Conservation (phyloP, 2,797 vertebrate species). For the Notolabrus celidotus region DNA sequence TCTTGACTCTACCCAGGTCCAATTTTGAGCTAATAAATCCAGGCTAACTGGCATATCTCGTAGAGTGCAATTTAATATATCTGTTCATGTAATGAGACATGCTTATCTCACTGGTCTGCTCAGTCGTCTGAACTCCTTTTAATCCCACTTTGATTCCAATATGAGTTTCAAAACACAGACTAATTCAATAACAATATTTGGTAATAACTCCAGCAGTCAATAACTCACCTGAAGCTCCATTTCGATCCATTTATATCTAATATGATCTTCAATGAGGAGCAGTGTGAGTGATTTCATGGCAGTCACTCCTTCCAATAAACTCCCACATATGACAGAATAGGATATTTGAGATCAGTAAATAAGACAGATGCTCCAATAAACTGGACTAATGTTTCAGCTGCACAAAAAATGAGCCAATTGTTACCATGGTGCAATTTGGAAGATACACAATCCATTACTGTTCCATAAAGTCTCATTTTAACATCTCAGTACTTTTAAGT, state of each 20-base stretch:
- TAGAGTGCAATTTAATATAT: background rate
- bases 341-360: slow-evolving; percentile 49
- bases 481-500: slow-evolving; percentile 1
- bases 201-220: slow-evolving; percentile 37
- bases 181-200: slow-evolving; percentile 34
- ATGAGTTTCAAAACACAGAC: slow-evolving; percentile 32
- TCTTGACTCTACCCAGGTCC: background rate
- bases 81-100: slow-evolving; percentile 5
- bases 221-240: slow-evolving; percentile 45
- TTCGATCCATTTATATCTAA: slow-evolving; percentile 49
- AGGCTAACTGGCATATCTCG: background rate
- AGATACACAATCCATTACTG: slow-evolving; percentile 35
- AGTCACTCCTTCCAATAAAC: slow-evolving; percentile 39
- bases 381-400: slow-evolving; percentile 29
- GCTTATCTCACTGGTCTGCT: background rate
- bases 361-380: slow-evolving; percentile 43
- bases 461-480: slow-evolving; percentile 21
- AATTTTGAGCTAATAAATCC: slow-evolving; percentile 2
- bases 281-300: slow-evolving; percentile 30
- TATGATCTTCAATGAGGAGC: slow-evolving; percentile 28
- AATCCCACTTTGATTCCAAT: slow-evolving; percentile 16
- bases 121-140: slow-evolving; percentile 3
- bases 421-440: slow-evolving; percentile 30
- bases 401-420: slow-evolving; percentile 4
- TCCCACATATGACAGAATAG: slow-evolving; percentile 31